These are phyloP conservation scores for Tipula helvola DNA, from an alignment of 2,888 invertebrate genomes.

Conservation along the genomic window DNA sequence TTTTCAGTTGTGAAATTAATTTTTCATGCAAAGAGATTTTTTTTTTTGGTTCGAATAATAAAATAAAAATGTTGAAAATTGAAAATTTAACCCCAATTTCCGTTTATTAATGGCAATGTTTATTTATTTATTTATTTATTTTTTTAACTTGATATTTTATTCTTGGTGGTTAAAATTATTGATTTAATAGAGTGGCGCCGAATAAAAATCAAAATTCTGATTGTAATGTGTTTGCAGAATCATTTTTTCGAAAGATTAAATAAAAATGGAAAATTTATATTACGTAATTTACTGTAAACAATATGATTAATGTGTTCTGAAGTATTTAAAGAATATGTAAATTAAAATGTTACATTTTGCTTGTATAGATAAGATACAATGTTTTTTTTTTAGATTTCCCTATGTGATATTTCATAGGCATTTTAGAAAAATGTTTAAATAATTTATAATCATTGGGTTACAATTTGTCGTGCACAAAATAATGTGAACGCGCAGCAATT, in stretches of 20 bases:
- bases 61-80: neutral
- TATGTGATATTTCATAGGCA: neutral
- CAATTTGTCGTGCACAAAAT: too few species aligned
- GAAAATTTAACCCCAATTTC: constrained; percentile 4
- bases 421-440: too few species aligned
- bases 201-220: neutral
- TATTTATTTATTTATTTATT: neutral
- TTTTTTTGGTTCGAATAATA: neutral
- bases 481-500: too few species aligned
- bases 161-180: neutral
- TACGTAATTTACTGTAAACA: neutral
- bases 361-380: neutral
- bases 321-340: neutral
- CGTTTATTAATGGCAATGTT: constrained; percentile 4
- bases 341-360: neutral
- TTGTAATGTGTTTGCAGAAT: neutral
- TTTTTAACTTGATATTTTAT: neutral
- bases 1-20: neutral
- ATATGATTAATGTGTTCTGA: neutral
- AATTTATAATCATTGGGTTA: too few species aligned
- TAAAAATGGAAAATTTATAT: neutral
- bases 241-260: neutral
- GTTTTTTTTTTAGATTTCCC: neutral
- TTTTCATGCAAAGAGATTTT: neutral
- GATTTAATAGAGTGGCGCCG: neutral